A percentile compares a stretch with the other conserved stretches of the same genome.
Evolutionary conservation across 1,140 invertebrate species (phyloP).

Genomic region (Copidosoma floridanum): DNA sequence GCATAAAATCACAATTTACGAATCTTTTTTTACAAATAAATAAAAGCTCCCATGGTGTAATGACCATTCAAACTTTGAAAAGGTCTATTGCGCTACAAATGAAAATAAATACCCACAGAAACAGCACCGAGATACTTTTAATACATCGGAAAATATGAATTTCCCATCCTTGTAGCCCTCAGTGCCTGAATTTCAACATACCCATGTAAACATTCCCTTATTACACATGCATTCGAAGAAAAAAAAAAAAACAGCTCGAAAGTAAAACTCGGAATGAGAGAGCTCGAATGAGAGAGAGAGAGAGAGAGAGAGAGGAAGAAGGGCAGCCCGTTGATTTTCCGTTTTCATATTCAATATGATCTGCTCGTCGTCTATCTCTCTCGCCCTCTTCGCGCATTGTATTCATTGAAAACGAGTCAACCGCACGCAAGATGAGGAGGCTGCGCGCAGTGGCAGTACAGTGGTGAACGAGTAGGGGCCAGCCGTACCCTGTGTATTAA

Average conservation of each 20-base stretch:
- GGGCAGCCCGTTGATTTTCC: slow-evolving; percentile 55
- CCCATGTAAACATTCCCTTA: neutral
- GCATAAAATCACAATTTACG: too few species aligned
- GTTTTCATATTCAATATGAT: slow-evolving; percentile 59
- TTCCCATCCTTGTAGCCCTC: too few species aligned
- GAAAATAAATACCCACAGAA: neutral
- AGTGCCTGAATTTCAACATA: too few species aligned
- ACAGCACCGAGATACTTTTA: neutral
- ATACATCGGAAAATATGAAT: slow-evolving; percentile 4
- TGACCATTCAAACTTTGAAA: too few species aligned
- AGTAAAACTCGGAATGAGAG: neutral
- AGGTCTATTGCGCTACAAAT: too few species aligned
- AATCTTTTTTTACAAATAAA: too few species aligned
- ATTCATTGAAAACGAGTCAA: slow-evolving; percentile 58
- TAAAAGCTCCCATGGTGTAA: too few species aligned
- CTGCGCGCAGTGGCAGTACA: too few species aligned
- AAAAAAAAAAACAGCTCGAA: neutral
- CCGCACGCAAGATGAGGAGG: slow-evolving; percentile 54
- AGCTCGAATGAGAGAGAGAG: neutral
- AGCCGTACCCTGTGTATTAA: slow-evolving; percentile 33
- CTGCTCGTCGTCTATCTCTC: slow-evolving; percentile 38
- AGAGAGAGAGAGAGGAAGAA: neutral
- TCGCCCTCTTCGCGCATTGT: slow-evolving; percentile 55
- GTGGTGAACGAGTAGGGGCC: slow-evolving; percentile 47
- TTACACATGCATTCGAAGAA: neutral